Conservation (phyloP, 2,888 invertebrate species). For the Allacma fusca region DNA sequence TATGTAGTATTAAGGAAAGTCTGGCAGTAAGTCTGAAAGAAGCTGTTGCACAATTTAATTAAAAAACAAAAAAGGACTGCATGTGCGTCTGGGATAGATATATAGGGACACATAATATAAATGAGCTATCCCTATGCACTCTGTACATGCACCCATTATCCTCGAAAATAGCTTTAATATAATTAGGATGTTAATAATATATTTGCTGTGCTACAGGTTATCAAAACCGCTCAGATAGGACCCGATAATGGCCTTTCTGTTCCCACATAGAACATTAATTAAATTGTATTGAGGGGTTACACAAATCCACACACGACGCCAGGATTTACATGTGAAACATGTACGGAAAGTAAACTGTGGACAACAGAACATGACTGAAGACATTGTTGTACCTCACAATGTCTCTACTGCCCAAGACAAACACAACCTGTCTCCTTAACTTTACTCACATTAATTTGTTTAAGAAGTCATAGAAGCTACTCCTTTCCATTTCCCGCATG, state of each 20-base stretch:
- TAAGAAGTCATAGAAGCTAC: background rate
- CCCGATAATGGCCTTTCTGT: background rate
- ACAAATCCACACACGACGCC: background rate
- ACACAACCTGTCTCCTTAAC: background rate
- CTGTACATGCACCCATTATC: conserved; percentile 14
- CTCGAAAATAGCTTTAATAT: background rate
- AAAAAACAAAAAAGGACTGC: conserved; percentile 16
- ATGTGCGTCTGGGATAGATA: no score
- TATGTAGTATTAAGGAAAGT: no score
- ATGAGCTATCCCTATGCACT: background rate
- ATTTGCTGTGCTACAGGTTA: background rate
- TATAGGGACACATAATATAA: background rate
- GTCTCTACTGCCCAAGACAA: background rate
- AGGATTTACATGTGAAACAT: no score
- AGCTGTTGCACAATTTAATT: conserved; percentile 32
- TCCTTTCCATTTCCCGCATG: conserved; percentile 16
- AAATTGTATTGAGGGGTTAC: conserved; percentile 12
- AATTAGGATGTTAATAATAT: conserved; percentile 11
- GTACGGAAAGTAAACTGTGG: background rate
- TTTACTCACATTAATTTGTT: conserved; percentile 8
- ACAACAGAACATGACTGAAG: background rate
- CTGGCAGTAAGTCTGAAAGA: background rate
- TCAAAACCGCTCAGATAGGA: background rate
- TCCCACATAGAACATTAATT: conserved; percentile 5
- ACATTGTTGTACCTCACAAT: background rate